phyloP scores from a whole-genome alignment of 2,797 vertebrate genomes.

The Phaenicophaeus curvirostris region DNA sequence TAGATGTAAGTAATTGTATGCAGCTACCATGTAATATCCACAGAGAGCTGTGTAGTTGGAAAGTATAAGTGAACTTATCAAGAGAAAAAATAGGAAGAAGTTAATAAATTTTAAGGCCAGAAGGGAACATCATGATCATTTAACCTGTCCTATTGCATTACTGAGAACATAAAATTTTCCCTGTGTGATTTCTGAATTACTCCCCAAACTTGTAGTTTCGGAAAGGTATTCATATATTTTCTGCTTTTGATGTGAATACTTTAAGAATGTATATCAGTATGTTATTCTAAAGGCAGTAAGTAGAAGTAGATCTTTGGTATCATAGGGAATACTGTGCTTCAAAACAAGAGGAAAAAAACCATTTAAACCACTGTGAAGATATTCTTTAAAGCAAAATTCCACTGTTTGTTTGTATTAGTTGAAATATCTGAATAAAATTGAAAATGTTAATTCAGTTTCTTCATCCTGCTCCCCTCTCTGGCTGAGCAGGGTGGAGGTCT shows the following conservation, averaged over 20 bases:
- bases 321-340: neutral
- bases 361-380: neutral
- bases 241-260: neutral
- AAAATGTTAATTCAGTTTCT: neutral
- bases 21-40: conserved; percentile 35
- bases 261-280: neutral
- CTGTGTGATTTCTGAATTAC: conserved; percentile 27
- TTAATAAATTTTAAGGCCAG: conserved; percentile 58
- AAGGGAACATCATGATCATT: conserved; percentile 55
- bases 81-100: conserved; percentile 46
- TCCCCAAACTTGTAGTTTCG: conserved; percentile 20
- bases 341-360: neutral
- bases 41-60: conserved; percentile 14
- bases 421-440: neutral
- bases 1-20: conserved; percentile 51
- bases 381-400: neutral
- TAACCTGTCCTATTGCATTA: conserved; percentile 41
- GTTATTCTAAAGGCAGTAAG: conserved; percentile 34
- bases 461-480: neutral
- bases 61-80: conserved; percentile 32
- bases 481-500: neutral
- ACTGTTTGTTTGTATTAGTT: neutral
- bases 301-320: conserved; percentile 22
- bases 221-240: conserved; percentile 26
- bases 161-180: conserved; percentile 37